Percentiles rank a stretch among this genome's conserved stretches.
Conservation (phyloP, 2,113 vertebrate genomes). For the Trachemys scripta region DNA sequence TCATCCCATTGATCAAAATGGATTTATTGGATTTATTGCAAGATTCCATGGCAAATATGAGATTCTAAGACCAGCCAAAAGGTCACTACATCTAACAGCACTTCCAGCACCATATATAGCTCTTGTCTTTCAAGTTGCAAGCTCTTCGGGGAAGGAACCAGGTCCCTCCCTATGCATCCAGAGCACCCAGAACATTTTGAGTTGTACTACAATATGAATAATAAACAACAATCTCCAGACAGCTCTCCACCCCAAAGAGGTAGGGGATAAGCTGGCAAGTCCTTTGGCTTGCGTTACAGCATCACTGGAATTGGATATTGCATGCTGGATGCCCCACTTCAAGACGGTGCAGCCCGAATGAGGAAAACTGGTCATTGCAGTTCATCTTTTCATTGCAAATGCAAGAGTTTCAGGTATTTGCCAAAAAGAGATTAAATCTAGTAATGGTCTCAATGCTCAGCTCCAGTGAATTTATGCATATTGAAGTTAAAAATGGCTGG, state of each 20-base stretch:
- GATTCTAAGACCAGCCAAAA: neutral
- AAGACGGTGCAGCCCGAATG: neutral
- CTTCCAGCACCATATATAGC: neutral
- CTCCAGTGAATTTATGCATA: neutral
- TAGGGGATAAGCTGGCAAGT: neutral
- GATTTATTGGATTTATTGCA: neutral
- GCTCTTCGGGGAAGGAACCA: neutral
- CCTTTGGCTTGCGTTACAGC: neutral
- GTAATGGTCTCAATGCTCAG: neutral
- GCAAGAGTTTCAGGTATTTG: neutral
- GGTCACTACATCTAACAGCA: neutral
- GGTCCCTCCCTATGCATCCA: neutral
- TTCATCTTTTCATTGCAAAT: neutral
- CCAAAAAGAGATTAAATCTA: neutral
- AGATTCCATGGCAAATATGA: neutral
- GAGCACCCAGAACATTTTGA: neutral
- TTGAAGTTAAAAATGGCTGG: neutral
- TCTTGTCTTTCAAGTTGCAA: neutral
- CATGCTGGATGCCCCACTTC: neutral
- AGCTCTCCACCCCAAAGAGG: neutral
- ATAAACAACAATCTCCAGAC: neutral
- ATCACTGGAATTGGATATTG: neutral
- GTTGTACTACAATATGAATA: neutral
- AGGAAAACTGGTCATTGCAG: neutral
- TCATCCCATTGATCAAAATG: neutral